A percentile compares a stretch with the other conserved stretches of the same genome.
Conservation (phyloP, 2,797 vertebrate species). For the Poecilia wingei region DNA sequence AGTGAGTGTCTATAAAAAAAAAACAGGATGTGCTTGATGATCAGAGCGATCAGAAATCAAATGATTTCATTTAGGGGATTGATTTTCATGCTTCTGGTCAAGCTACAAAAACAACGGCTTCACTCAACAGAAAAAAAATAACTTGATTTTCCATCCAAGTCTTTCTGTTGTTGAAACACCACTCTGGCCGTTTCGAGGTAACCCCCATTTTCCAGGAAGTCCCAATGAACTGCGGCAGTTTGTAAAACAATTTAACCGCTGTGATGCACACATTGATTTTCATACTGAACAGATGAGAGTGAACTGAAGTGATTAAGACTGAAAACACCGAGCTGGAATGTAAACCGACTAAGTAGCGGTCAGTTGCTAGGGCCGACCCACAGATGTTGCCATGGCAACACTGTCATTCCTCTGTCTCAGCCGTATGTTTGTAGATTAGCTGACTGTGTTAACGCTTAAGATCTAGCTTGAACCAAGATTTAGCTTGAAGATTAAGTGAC, state of each 20-base stretch:
- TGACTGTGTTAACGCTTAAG: not conserved
- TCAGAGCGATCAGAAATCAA: not conserved
- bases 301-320: not conserved
- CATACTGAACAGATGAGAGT: not conserved
- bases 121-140: not conserved
- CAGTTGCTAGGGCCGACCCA: not conserved
- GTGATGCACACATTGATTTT: constrained; percentile 7
- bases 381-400: not conserved
- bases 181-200: not conserved
- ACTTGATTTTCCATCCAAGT: not conserved
- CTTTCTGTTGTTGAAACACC: not conserved
- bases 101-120: not conserved
- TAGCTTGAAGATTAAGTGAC: not conserved
- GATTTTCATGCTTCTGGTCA: not conserved
- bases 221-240: not conserved
- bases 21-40: not conserved
- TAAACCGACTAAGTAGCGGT: not conserved
- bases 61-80: not conserved
- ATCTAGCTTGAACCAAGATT: not conserved
- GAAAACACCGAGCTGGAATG: not conserved
- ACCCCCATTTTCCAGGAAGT: constrained; percentile 9
- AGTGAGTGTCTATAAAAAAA: not conserved
- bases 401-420: not conserved
- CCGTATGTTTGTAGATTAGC: not conserved
- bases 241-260: not conserved